Conservation (phyloP, 2,888 invertebrate genomes). For the Drosophila sordidapex region DNA sequence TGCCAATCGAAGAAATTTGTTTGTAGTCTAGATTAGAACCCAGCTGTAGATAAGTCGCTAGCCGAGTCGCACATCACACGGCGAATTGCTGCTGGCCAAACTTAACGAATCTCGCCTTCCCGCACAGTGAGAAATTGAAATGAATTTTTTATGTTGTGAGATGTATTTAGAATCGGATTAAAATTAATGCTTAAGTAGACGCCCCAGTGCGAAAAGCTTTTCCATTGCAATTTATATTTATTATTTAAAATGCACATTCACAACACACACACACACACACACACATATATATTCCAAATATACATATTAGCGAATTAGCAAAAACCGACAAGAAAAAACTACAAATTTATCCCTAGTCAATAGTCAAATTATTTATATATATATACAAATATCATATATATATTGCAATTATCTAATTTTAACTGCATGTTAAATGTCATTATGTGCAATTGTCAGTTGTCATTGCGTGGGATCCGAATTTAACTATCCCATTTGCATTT, state of each 20-base stretch:
- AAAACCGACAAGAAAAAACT: slow-evolving; percentile 43
- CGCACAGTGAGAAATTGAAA: slow-evolving; percentile 27
- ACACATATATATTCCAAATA: slow-evolving; percentile 70
- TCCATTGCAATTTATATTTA: slow-evolving; percentile 52
- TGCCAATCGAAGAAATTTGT: slow-evolving; percentile 77
- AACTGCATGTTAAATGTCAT: slow-evolving; percentile 64
- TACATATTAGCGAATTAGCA: slow-evolving; percentile 73
- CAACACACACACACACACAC: slow-evolving; percentile 4
- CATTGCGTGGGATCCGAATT: slow-evolving; percentile 23
- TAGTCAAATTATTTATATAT: slow-evolving; percentile 83
- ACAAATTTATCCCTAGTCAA: slow-evolving; percentile 84
- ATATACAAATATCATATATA: slow-evolving; percentile 10
- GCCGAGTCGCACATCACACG: slow-evolving; percentile 55
- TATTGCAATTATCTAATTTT: slow-evolving; percentile 66
- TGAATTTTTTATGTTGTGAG: slow-evolving; percentile 50
- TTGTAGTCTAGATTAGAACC: slow-evolving; percentile 70
- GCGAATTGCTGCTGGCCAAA: slow-evolving; percentile 42
- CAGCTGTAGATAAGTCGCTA: slow-evolving; percentile 45
- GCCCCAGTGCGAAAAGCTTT: slow-evolving; percentile 66
- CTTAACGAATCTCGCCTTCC: slow-evolving; percentile 61
- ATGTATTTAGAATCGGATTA: slow-evolving; percentile 23
- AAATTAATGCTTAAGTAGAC: slow-evolving; percentile 60
- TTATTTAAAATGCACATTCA: slow-evolving; percentile 44
- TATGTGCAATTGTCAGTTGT: slow-evolving; percentile 37
- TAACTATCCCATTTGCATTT: slow-evolving; percentile 18